Conservation (phyloP, 2,113 vertebrate species). For the Tyto alba region DNA sequence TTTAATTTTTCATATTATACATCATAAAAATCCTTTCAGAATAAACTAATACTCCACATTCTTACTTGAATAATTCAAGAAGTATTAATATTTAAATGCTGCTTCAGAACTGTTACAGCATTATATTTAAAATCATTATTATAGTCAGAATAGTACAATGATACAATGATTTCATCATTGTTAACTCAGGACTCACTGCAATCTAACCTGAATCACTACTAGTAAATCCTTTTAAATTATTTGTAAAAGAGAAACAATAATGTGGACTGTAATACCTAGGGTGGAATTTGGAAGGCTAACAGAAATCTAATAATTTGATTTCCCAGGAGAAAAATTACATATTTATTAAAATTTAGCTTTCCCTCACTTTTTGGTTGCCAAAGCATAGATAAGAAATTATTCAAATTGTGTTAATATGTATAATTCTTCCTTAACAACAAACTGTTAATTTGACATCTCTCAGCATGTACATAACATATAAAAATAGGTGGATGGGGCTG, state of each 20-base stretch:
- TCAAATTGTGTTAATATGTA: not conserved
- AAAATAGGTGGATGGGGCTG: not conserved
- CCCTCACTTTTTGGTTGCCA: not conserved
- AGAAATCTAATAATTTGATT: not conserved
- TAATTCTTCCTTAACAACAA: not conserved
- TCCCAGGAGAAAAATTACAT: not conserved
- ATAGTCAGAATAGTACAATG: not conserved
- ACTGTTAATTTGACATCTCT: not conserved
- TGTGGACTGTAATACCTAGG: not conserved
- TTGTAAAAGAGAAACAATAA: not conserved
- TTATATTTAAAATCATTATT: not conserved
- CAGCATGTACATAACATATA: not conserved
- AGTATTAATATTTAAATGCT: not conserved
- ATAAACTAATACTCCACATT: not conserved
- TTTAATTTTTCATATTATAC: not conserved
- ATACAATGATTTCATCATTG: not conserved
- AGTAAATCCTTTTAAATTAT: not conserved
- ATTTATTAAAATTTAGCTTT: not conserved
- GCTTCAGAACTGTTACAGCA: not conserved
- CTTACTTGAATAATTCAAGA: not conserved
- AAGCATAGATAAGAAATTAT: not conserved
- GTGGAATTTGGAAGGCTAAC: not conserved
- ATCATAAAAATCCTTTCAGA: not conserved
- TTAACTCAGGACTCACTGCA: not conserved
- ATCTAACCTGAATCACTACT: not conserved